Evolutionary conservation across 2,113 vertebrate species (phyloP).

Genomic region (Beaufortia kweichowensis): DNA sequence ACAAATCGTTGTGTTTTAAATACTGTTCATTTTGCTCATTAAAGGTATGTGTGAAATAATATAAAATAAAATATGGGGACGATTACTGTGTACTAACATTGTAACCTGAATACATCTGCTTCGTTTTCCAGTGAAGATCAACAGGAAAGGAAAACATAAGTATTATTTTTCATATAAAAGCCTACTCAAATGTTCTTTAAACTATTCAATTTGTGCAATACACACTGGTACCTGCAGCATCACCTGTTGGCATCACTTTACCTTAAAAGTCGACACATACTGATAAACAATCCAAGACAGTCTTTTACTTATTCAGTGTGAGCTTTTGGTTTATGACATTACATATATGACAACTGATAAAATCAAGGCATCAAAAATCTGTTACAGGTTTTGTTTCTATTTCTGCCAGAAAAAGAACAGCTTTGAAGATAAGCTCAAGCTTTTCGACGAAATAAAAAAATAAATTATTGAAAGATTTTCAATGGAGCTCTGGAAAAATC

Average conservation of each 20-base stretch:
- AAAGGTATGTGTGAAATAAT: no score
- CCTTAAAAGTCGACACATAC: background rate
- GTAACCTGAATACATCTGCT: background rate
- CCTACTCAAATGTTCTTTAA: background rate
- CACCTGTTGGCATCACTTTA: background rate
- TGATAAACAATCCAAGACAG: background rate
- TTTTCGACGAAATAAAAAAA: background rate
- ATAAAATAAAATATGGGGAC: no score
- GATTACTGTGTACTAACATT: no score
- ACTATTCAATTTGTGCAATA: background rate
- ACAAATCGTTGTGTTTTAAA: no score
- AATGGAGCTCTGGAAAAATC: background rate
- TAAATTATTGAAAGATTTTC: background rate
- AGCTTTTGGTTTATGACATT: no score
- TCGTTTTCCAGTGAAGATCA: background rate
- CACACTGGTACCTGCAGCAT: no score
- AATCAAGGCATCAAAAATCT: background rate
- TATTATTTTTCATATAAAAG: no score
- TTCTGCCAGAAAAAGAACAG: background rate
- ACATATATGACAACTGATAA: conserved; percentile 19
- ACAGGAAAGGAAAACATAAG: no score
- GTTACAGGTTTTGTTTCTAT: background rate
- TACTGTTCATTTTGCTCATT: no score
- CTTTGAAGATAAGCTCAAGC: background rate
- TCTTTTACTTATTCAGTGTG: background rate